phyloP scores from a whole-genome alignment of 2,888 invertebrate genomes.

The Tillus elongatus region DNA sequence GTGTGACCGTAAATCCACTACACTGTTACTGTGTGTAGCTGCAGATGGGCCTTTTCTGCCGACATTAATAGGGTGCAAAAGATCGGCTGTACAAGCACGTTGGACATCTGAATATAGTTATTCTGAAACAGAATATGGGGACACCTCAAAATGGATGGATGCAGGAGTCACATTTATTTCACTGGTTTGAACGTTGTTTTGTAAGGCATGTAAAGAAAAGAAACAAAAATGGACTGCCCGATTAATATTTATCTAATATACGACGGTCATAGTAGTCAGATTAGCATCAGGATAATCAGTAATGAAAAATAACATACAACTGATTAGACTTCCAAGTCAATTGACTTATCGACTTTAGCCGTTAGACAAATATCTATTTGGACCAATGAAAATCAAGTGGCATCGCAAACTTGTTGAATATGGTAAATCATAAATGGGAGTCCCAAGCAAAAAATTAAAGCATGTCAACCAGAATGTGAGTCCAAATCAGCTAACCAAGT shows the following conservation, averaged over 20 bases:
- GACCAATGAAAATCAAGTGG: constrained; percentile 12
- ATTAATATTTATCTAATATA: constrained; percentile 9
- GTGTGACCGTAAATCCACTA: not conserved
- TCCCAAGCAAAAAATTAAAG: no score
- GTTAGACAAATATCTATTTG: constrained; percentile 16
- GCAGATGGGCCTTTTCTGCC: constrained; percentile 9
- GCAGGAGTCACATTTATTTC: constrained; percentile 15
- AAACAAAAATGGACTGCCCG: constrained; percentile 5
- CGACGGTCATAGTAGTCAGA: constrained; percentile 16
- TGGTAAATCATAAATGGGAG: constrained; percentile 6
- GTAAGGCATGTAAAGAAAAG: constrained; percentile 3
- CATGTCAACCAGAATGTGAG: no score
- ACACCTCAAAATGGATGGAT: constrained; percentile 23
- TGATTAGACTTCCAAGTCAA: constrained; percentile 15
- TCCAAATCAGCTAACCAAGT: no score
- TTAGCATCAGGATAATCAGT: constrained; percentile 13
- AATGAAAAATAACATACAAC: constrained; percentile 10
- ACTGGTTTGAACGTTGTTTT: constrained; percentile 4
- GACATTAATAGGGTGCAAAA: constrained; percentile 22
- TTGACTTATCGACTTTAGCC: constrained; percentile 16
- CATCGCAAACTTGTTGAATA: constrained; percentile 10
- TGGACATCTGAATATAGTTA: constrained; percentile 15
- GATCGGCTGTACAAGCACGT: constrained; percentile 18
- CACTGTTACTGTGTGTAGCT: not conserved
- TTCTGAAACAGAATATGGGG: constrained; percentile 19